A percentile compares a stretch with the other conserved stretches of the same genome.
These are phyloP conservation scores for Poeciliopsis infans DNA, from an alignment of 2,797 vertebrate genomes.

Conservation along the genomic window DNA sequence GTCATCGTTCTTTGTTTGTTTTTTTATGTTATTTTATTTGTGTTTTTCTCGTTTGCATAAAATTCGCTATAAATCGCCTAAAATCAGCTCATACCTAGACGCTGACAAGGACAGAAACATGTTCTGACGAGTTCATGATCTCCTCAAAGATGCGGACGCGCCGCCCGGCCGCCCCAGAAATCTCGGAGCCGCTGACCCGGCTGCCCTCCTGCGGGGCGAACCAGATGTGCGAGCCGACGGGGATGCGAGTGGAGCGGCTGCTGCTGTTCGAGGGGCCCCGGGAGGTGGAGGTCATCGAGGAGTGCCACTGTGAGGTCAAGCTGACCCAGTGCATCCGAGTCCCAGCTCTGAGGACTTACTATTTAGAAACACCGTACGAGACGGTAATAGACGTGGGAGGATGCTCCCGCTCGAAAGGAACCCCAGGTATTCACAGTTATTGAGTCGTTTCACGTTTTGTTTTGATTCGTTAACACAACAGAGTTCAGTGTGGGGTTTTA, in stretches of 20 bases:
- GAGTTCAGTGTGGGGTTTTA: neutral
- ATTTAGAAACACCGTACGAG: slow-evolving; percentile 81
- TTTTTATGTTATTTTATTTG: too few relatives aligned
- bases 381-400: slow-evolving; percentile 78
- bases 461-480: neutral
- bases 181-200: slow-evolving; percentile 13
- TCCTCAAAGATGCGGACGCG: slow-evolving; percentile 41
- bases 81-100: neutral
- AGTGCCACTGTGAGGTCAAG: slow-evolving; percentile 80
- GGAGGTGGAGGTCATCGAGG: slow-evolving; percentile 80
- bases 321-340: slow-evolving; percentile 74
- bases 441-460: neutral
- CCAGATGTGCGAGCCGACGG: slow-evolving; percentile 74
- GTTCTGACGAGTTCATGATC: slow-evolving; percentile 4
- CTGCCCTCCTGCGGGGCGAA: slow-evolving; percentile 73
- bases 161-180: slow-evolving; percentile 12
- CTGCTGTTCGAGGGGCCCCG: slow-evolving; percentile 75
- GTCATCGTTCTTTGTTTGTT: neutral
- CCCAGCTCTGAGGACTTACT: slow-evolving; percentile 81
- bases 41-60: neutral
- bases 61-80: neutral
- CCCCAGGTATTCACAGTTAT: slow-evolving; percentile 54
- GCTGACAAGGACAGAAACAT: neutral
- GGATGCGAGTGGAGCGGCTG: slow-evolving; percentile 71
- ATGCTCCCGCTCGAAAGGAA: slow-evolving; percentile 74